A percentile compares a stretch with the other conserved stretches of the same genome.
These are phyloP conservation scores for Pachliopta kotzebuea DNA, from an alignment of 2,888 invertebrate species.

Conservation along the genomic window DNA sequence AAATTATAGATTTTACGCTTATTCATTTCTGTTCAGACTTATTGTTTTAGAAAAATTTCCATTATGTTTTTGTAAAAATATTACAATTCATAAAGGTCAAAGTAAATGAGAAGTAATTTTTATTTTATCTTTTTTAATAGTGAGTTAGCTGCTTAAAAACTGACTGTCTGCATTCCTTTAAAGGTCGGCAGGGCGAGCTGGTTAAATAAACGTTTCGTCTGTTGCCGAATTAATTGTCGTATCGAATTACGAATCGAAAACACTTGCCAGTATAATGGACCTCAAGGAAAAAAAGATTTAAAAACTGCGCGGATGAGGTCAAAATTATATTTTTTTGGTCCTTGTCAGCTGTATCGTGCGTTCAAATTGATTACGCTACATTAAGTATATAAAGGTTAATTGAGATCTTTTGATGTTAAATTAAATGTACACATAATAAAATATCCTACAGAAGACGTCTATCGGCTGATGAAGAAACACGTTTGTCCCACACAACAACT, in stretches of 20 bases:
- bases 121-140: too few species aligned
- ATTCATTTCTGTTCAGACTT: too few species aligned
- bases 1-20: too few species aligned
- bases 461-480: too few species aligned
- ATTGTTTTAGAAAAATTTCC: too few species aligned
- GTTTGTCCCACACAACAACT: too few species aligned
- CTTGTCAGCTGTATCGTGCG: background rate
- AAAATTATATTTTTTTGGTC: background rate
- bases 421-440: too few species aligned
- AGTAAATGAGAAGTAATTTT: background rate
- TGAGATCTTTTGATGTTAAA: too few species aligned
- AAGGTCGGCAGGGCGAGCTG: conserved; percentile 15
- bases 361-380: conserved; percentile 4
- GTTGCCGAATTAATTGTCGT: conserved; percentile 13
- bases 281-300: conserved; percentile 1
- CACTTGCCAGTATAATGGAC: background rate
- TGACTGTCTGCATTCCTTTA: background rate
- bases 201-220: conserved; percentile 2
- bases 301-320: conserved; percentile 10
- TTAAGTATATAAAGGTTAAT: background rate
- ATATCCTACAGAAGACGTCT: too few species aligned
- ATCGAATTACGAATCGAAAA: conserved; percentile 16
- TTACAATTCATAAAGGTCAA: too few species aligned
- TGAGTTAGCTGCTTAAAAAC: background rate
- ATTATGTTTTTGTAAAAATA: too few species aligned